These are phyloP conservation scores for Brenthis daphne DNA, from an alignment of 2,888 invertebrate species.

Conservation along the genomic window DNA sequence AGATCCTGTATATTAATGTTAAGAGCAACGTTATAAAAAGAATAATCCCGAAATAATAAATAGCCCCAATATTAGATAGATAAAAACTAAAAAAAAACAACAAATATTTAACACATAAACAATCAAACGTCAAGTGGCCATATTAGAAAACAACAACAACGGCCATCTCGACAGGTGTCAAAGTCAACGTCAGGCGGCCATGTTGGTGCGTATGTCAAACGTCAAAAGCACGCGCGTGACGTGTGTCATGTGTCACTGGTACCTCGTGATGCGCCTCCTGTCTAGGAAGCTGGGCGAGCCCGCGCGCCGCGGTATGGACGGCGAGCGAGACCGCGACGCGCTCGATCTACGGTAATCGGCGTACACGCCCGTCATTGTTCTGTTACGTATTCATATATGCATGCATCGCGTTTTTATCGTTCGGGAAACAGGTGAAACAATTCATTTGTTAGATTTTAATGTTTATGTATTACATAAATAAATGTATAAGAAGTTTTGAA, in stretches of 20 bases:
- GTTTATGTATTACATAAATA: not conserved
- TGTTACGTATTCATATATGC: constrained; percentile 43
- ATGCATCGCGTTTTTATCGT: constrained; percentile 41
- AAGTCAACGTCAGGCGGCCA: constrained; percentile 2
- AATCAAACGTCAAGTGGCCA: constrained; percentile 19
- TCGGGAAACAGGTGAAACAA: constrained; percentile 40
- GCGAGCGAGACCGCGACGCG: constrained; percentile 84
- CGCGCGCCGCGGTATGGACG: constrained; percentile 95
- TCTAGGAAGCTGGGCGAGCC: constrained; percentile 98
- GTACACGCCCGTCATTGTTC: constrained; percentile 81
- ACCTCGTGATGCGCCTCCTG: constrained; percentile 97
- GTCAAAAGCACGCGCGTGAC: constrained; percentile 16
- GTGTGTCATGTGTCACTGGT: constrained; percentile 48
- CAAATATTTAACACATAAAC: not conserved
- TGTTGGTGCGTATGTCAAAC: constrained; percentile 1
- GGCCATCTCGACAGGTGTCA: not conserved
- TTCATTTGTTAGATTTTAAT: not conserved
- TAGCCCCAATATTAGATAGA: constrained; percentile 2
- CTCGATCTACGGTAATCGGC: constrained; percentile 79
- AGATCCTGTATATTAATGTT: not conserved
- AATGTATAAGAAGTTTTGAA: not conserved
- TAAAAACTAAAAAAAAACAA: not conserved
- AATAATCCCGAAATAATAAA: constrained; percentile 4
- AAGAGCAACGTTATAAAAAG: not conserved
- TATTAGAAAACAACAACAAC: not conserved